Base-by-base conservation (phyloP, 2,113 vertebrate species). In the Caloenas nicobarica region DNA sequence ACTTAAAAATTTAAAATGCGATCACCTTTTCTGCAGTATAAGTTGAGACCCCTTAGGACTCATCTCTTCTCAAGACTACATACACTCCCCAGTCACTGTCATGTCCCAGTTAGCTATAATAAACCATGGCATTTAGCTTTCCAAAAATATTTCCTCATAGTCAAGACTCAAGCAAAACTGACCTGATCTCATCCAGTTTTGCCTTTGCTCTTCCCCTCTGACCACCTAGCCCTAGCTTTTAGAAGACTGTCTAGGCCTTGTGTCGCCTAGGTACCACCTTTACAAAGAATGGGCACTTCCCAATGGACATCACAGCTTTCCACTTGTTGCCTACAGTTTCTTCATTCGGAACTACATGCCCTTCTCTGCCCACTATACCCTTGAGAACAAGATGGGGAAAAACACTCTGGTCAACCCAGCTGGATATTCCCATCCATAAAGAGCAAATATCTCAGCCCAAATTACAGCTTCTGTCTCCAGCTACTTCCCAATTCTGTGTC, bases 21-120 rank as follows among this genome's bases (percentile, higher is more conserved):
- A 74, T 57, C 6, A 3, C 5, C 6, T 53, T 57, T 66, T 50
- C 57, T 80, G 66, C 36, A 58, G 14, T 25, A 7, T 13, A 66
- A 36, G 6, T 16, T 38, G 7, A 16, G 11, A 42, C 6, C 0
- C 2, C 8, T 9, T 8, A 44, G 0, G 0, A 51, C 10, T n/a
- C 15, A 74, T 7, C 36, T 54, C 36, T 31, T 81, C 21, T 62
- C 48, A 77, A 44, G 36, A 50, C 28, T 5, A 57, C 2, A 5
- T 26, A 13, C 19, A 58, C 9, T 62, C 4, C 22, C 9, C 24
- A 29, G 5, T 50, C 16, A 31, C 2, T 40, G 26, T 13, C 25
- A 10, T 3, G 1, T 54, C 18, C 33, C 46, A 62, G 8, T 23
- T 16, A 44, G 24, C 10, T 54, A 4, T 10, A 89, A 76, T 29